phyloP scores from a whole-genome alignment of 1,140 invertebrate genomes.

The silkworm (Bombyx mori) region ASM3026992v2 NC_085113.1:12401501-12402000 shows the following conservation, averaged over 20 bases:
- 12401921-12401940: constrained; percentile 36
- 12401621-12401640: too few species aligned
- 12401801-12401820: constrained; percentile 75
- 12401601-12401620: too few species aligned
- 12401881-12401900: constrained; percentile 1
- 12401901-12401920: constrained; percentile 27
- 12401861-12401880: constrained; percentile 21
- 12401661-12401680: constrained; percentile 17
- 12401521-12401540: too few species aligned
- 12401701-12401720: constrained; percentile 8
- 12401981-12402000: constrained; percentile 9
- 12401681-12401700: constrained; percentile 12
- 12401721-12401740: constrained; percentile 98
- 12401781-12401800: constrained; percentile 99
- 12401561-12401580: too few species aligned
- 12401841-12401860: constrained; percentile 48
- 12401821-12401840: constrained; percentile 34
- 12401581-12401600: too few species aligned
- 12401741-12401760: constrained; percentile 99
- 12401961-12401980: constrained; percentile 5
- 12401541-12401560: too few species aligned
- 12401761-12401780: constrained; percentile 99
- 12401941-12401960: constrained; percentile 23
- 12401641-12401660: too few species aligned
- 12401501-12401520: too few species aligned